Evolutionary conservation across 2,113 vertebrate genomes (phyloP).

Genomic region (Glaucidium brasilianum): DNA sequence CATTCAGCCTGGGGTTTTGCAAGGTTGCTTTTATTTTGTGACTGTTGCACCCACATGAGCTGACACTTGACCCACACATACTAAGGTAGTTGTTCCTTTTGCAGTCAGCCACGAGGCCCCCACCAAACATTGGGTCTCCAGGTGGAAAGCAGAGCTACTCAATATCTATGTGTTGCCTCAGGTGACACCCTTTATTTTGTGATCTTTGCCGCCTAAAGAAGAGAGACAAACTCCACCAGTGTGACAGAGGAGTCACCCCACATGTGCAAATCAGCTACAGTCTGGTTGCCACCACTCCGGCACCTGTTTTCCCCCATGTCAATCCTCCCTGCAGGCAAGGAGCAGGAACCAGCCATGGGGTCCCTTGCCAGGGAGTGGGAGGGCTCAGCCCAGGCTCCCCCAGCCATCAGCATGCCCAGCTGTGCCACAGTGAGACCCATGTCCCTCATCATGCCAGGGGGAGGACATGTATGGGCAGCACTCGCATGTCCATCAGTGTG

Average conservation of each 20-base stretch:
- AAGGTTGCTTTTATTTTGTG: neutral
- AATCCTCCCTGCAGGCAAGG: neutral
- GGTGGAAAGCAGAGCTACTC: neutral
- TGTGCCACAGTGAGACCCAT: rapidly evolving
- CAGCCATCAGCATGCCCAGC: neutral
- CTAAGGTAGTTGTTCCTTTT: neutral
- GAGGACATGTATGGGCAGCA: neutral
- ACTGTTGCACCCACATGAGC: neutral
- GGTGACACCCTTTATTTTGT: neutral
- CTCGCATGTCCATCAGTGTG: rapidly evolving
- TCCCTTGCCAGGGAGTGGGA: neutral
- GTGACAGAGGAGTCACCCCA: neutral
- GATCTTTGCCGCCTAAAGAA: neutral
- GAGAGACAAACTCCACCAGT: neutral
- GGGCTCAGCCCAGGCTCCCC: rapidly evolving
- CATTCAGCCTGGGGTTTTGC: too few species aligned
- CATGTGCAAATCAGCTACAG: neutral
- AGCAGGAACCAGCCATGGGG: rapidly evolving
- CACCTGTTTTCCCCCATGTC: neutral
- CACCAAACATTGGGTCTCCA: neutral
- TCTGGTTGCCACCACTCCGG: neutral
- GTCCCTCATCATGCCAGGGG: rapidly evolving
- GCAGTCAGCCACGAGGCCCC: neutral
- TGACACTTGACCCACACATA: rapidly evolving
- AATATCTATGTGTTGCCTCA: neutral